A percentile compares a stretch with the other conserved stretches of the same genome.
Evolutionary conservation across 2,113 vertebrate genomes (phyloP).

Genomic region (Phylloscopus trochilus): DNA sequence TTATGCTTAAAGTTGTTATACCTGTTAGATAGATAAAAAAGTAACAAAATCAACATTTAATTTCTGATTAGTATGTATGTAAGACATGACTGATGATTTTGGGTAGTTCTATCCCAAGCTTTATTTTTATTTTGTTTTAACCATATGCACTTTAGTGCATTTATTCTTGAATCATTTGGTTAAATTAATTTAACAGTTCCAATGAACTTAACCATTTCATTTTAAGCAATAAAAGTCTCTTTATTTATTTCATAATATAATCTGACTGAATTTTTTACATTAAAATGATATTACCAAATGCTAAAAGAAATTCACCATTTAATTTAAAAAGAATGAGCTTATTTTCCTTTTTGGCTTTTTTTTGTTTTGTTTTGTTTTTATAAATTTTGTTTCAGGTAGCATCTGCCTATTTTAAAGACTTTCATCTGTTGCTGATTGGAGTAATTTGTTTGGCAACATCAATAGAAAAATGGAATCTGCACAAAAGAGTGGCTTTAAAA

Average conservation of each 20-base stretch:
- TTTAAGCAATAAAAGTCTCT: background rate
- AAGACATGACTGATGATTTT: background rate
- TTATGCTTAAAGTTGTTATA: background rate
- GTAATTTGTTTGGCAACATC: slow-evolving; percentile 90
- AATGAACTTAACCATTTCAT: background rate
- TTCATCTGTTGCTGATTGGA: slow-evolving; percentile 88
- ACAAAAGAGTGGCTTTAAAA: slow-evolving; percentile 87
- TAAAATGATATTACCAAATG: background rate
- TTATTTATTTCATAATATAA: background rate
- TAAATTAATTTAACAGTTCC: background rate
- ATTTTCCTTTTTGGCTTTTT: background rate
- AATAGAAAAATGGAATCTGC: slow-evolving; percentile 94
- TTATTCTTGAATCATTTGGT: background rate
- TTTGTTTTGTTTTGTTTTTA: too few relatives aligned
- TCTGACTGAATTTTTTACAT: background rate
- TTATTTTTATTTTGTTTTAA: background rate
- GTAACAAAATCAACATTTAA: background rate
- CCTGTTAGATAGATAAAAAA: background rate
- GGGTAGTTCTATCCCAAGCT: background rate
- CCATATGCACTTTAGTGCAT: background rate
- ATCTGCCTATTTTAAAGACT: slow-evolving; percentile 90
- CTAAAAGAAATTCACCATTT: background rate
- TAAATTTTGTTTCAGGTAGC: slow-evolving; percentile 82
- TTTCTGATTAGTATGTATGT: background rate
- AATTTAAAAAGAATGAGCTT: background rate